Conservation (phyloP, 1,140 invertebrate species). For the Drosophila triauraria region DNA sequence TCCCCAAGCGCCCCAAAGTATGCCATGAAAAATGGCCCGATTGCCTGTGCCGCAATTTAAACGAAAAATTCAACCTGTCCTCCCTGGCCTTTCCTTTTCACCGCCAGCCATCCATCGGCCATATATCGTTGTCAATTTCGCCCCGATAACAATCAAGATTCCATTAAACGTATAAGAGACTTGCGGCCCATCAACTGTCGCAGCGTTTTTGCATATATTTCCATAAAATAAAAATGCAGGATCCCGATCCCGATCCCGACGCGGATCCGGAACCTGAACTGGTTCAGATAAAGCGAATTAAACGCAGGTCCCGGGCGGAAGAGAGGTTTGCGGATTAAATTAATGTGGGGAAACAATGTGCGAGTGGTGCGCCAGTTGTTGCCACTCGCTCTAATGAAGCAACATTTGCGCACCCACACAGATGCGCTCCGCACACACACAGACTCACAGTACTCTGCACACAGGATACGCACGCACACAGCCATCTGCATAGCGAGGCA, state of each 20-base stretch:
- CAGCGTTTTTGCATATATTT: slow-evolving; percentile 44
- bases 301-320: slow-evolving; percentile 30
- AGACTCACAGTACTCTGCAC: slow-evolving; percentile 4
- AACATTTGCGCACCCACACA: slow-evolving; percentile 30
- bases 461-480: neutral
- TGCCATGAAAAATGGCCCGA: slow-evolving; percentile 32
- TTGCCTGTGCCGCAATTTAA: slow-evolving; percentile 23
- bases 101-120: slow-evolving; percentile 18
- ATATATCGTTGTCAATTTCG: slow-evolving; percentile 51
- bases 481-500: slow-evolving; percentile 10
- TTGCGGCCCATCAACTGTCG: slow-evolving; percentile 37
- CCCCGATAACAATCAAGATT: slow-evolving; percentile 42
- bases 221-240: slow-evolving; percentile 35
- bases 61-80: slow-evolving; percentile 14
- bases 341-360: slow-evolving; percentile 48
- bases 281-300: slow-evolving; percentile 42
- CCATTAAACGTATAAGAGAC: slow-evolving; percentile 46
- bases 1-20: slow-evolving; percentile 15
- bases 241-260: neutral
- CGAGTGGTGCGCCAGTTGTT: slow-evolving; percentile 32
- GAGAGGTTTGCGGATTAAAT: slow-evolving; percentile 47
- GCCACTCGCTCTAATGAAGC: slow-evolving; percentile 67
- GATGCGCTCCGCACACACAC: neutral
- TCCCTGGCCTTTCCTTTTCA: neutral
- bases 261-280: neutral